Conservation (phyloP, 2,797 vertebrate genomes). For the Sphenopsis melanotis region DNA sequence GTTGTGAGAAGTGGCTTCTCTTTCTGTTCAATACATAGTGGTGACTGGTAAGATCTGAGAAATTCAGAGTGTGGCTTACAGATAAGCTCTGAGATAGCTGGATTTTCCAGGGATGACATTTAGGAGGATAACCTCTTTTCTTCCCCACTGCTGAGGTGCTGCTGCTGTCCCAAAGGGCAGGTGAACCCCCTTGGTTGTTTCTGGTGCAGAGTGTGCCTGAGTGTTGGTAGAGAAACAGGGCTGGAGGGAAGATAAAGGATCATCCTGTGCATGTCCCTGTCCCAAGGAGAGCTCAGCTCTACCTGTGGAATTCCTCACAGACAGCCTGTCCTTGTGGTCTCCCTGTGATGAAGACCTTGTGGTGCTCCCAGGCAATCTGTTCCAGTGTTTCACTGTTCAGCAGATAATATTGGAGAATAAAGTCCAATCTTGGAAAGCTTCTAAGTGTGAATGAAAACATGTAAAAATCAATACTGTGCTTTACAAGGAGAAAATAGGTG, state of each 20-base stretch:
- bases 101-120: background rate
- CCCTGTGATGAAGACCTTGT: background rate
- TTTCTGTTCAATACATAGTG: background rate
- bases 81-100: background rate
- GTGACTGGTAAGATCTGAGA: background rate
- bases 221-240: background rate
- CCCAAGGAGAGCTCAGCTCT: background rate
- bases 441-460: constrained; percentile 55
- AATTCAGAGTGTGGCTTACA: background rate
- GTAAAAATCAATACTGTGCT: constrained; percentile 50
- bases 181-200: background rate
- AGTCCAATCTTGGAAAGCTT: constrained; percentile 39
- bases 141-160: background rate
- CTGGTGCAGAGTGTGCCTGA: background rate
- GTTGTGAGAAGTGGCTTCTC: background rate
- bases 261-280: background rate
- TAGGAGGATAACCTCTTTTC: background rate
- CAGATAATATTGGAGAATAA: constrained; percentile 8
- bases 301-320: background rate
- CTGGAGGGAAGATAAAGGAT: background rate
- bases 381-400: background rate
- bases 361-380: background rate
- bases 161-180: background rate
- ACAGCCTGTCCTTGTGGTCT: background rate
- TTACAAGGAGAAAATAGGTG: constrained; percentile 47